phyloP scores from a whole-genome alignment of 2,113 vertebrate genomes.

The Sminthopsis crassicaudata region DNA sequence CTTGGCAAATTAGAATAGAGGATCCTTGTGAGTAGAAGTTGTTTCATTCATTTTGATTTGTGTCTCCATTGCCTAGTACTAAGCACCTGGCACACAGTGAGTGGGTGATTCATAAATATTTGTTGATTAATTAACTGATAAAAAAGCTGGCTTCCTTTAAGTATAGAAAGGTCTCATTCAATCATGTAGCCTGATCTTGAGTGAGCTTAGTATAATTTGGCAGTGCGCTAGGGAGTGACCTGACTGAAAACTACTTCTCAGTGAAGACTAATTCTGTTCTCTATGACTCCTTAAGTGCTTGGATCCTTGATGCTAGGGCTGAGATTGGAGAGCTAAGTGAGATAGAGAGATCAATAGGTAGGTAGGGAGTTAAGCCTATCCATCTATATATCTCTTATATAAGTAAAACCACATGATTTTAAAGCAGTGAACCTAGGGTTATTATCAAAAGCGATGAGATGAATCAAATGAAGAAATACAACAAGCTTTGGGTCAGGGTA shows the following conservation, averaged over 20 bases:
- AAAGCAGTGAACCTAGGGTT: not conserved
- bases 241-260: not conserved
- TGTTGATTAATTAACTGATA: not conserved
- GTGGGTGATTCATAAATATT: not conserved
- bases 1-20: not conserved
- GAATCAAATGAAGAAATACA: not conserved
- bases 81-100: not conserved
- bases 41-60: not conserved
- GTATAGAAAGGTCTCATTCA: not conserved
- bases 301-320: not conserved
- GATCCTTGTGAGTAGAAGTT: not conserved
- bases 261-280: not conserved
- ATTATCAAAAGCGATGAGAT: not conserved
- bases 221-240: not conserved
- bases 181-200: not conserved
- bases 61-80: not conserved
- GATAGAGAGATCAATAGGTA: too few species aligned
- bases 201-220: not conserved
- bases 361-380: too few species aligned
- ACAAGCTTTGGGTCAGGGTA: not conserved
- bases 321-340: not conserved
- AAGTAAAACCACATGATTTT: not conserved
- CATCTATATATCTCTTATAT: not conserved
- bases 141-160: not conserved
- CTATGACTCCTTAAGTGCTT: not conserved